A percentile compares a stretch with the other conserved stretches of the same genome.
These are phyloP conservation scores for Tenualosa thibaudeaui DNA, from an alignment of 2,797 vertebrate genomes.

Conservation along the genomic window DNA sequence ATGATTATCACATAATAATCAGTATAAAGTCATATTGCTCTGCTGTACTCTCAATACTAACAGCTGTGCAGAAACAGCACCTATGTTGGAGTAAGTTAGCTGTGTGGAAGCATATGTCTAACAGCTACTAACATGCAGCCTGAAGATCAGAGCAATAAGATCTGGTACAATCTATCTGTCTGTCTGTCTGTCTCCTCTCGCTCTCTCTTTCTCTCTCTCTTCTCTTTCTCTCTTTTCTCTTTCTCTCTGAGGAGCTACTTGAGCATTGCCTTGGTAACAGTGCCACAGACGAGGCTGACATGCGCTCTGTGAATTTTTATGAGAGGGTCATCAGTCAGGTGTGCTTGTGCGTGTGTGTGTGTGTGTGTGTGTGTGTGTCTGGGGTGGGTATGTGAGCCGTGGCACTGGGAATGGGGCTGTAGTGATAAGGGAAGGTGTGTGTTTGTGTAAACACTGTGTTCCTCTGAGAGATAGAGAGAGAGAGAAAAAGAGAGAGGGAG, in stretches of 20 bases:
- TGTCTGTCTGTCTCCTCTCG: too few relatives aligned
- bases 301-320: constrained; percentile 2
- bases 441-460: not conserved
- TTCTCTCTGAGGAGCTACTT: not conserved
- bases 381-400: constrained; percentile 12
- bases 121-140: not conserved
- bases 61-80: not conserved
- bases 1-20: not conserved
- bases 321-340: constrained; percentile 24
- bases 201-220: too few relatives aligned
- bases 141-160: not conserved
- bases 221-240: too few relatives aligned
- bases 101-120: not conserved
- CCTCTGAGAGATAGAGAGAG: too few relatives aligned
- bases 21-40: not conserved
- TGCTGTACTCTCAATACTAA: not conserved
- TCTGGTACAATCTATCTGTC: not conserved
- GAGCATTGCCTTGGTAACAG: constrained; percentile 45
- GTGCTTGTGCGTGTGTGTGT: not conserved
- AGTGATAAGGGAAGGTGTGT: not conserved
- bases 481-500: too few relatives aligned
- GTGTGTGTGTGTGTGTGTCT: not conserved
- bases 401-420: not conserved
- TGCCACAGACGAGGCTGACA: constrained; percentile 16
- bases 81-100: not conserved